phyloP scores from a whole-genome alignment of 2,113 vertebrate genomes.

The Clarias batrachus region DNA sequence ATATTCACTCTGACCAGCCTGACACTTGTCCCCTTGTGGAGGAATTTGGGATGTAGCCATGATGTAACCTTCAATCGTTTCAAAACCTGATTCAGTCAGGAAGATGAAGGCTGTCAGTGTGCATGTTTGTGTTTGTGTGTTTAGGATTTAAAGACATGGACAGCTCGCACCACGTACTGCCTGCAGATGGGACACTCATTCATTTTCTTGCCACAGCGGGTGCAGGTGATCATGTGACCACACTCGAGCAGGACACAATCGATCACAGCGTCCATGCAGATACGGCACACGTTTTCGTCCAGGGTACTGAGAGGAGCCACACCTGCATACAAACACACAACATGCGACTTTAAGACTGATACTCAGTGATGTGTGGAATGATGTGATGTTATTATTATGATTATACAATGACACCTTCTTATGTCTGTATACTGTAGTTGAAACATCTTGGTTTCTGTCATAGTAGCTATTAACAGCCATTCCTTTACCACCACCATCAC shows the following conservation, averaged over 20 bases:
- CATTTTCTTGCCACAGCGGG: constrained; percentile 96
- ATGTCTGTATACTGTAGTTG: not conserved
- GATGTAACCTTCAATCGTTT: not conserved
- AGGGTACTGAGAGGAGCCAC: constrained; percentile 74
- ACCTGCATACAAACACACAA: constrained; percentile 13
- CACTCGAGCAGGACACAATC: constrained; percentile 97
- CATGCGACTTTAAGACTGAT: not conserved
- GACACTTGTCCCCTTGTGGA: not conserved
- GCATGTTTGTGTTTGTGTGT: constrained; percentile 17
- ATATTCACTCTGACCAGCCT: not conserved
- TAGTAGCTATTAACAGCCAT: not conserved
- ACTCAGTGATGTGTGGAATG: not conserved
- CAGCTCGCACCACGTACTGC: constrained; percentile 94
- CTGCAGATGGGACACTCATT: constrained; percentile 98
- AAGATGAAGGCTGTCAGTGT: not conserved
- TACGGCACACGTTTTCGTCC: constrained; percentile 91
- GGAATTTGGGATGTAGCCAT: not conserved
- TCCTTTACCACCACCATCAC: not conserved
- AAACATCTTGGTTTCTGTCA: not conserved
- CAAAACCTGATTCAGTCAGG: constrained; percentile 14
- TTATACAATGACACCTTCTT: not conserved
- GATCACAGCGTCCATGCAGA: constrained; percentile 97
- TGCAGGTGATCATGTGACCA: constrained; percentile 98
- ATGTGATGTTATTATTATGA: not conserved
- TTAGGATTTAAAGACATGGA: constrained; percentile 96